phyloP scores from a whole-genome alignment of 2,888 invertebrate species.

The Hermaeophaga mercurialis region DNA sequence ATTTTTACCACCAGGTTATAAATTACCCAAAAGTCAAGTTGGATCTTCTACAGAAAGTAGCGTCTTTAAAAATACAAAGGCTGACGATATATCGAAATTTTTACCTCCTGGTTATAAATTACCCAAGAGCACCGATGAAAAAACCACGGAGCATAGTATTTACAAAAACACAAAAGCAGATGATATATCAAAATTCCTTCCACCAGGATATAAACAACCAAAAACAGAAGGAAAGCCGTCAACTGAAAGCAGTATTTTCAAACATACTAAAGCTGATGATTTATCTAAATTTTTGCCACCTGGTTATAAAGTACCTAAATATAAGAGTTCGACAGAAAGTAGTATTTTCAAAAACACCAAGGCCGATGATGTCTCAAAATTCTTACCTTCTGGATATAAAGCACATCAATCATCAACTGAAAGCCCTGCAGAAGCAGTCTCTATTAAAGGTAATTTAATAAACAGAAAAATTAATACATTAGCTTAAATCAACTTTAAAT shows the following conservation, averaged over 20 bases:
- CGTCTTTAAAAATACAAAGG: slow-evolving; percentile 29
- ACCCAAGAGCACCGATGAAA: slow-evolving; percentile 42
- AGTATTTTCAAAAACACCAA: slow-evolving; percentile 48
- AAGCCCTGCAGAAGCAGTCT: slow-evolving; percentile 3
- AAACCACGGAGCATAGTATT: slow-evolving; percentile 27
- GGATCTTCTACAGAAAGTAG: slow-evolving; percentile 25
- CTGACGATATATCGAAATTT: slow-evolving; percentile 53
- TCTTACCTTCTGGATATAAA: slow-evolving; percentile 59
- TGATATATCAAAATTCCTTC: slow-evolving; percentile 54
- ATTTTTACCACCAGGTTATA: slow-evolving; percentile 71
- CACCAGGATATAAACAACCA: slow-evolving; percentile 59
- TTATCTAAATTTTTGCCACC: slow-evolving; percentile 55
- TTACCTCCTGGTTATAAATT: slow-evolving; percentile 59
- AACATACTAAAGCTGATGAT: slow-evolving; percentile 56
- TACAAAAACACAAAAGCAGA: slow-evolving; percentile 51
- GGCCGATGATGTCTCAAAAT: slow-evolving; percentile 51
- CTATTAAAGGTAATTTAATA: slow-evolving; percentile 18
- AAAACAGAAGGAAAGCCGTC: slow-evolving; percentile 33
- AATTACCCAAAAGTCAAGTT: slow-evolving; percentile 46
- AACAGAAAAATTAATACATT: neutral
- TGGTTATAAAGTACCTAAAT: slow-evolving; percentile 33
- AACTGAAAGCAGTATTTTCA: slow-evolving; percentile 35
- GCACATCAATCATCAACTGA: slow-evolving; percentile 45
- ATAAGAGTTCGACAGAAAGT: slow-evolving; percentile 29
- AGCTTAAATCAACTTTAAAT: neutral